These are phyloP conservation scores for Cryptophagus acutangulus DNA, from an alignment of 2,888 invertebrate species.

Conservation along the genomic window DNA sequence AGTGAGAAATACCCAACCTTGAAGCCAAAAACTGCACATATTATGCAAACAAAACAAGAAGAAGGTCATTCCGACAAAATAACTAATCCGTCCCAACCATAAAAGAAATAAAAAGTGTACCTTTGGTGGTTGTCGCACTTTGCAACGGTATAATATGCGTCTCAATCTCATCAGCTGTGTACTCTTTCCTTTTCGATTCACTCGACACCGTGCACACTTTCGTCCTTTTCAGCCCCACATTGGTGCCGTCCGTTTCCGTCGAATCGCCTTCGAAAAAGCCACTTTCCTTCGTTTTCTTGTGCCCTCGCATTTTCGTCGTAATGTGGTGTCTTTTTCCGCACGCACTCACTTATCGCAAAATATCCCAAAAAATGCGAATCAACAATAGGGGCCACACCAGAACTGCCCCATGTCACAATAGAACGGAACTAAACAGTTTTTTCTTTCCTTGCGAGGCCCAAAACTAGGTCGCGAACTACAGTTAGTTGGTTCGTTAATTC, in stretches of 20 bases:
- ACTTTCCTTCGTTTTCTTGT: slow-evolving; percentile 62
- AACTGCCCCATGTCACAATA: slow-evolving; percentile 2
- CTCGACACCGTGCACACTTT: slow-evolving; percentile 43
- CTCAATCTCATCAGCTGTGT: slow-evolving; percentile 7
- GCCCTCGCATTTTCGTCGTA: slow-evolving; percentile 48
- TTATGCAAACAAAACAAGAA: no score
- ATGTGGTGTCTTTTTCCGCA: no score
- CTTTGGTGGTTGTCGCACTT: no score
- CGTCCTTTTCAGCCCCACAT: slow-evolving; percentile 48
- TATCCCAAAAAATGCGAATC: no score
- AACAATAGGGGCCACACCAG: no score
- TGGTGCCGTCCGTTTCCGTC: slow-evolving; percentile 55
- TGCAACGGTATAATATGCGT: slow-evolving; percentile 3
- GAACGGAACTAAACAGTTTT: not conserved
- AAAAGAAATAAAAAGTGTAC: no score
- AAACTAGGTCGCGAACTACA: not conserved
- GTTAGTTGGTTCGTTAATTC: no score
- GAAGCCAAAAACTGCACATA: no score
- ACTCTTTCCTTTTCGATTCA: slow-evolving; percentile 22
- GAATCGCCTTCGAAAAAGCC: slow-evolving; percentile 77
- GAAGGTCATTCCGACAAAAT: no score
- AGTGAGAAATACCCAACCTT: no score
- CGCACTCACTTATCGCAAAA: no score
- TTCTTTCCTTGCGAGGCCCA: not conserved
- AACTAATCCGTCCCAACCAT: no score